phyloP scores from a whole-genome alignment of 1,140 invertebrate genomes.

The Drosophila carrolli region DNA sequence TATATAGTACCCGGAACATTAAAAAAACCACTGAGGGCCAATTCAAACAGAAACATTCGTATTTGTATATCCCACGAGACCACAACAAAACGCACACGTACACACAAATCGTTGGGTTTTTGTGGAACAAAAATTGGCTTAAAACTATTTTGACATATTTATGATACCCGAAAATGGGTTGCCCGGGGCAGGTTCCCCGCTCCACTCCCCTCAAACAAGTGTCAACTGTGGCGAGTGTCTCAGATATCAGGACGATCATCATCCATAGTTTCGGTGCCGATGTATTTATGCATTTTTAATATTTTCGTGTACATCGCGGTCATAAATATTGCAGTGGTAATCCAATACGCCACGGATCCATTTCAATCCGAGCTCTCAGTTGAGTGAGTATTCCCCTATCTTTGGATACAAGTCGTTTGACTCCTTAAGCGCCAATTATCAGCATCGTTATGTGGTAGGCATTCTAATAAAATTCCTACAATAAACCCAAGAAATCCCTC shows the following conservation, averaged over 20 bases:
- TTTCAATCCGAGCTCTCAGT: constrained; percentile 28
- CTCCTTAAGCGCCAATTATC: constrained; percentile 58
- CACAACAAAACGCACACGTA: constrained; percentile 19
- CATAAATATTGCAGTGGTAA: constrained; percentile 54
- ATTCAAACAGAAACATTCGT: constrained; percentile 35
- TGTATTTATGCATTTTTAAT: constrained; percentile 80
- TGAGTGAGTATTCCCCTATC: constrained; percentile 25
- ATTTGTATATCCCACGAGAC: constrained; percentile 71
- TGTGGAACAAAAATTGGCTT: constrained; percentile 38
- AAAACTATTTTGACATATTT: constrained; percentile 77
- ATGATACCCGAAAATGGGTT: constrained; percentile 58
- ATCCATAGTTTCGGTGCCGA: constrained; percentile 34
- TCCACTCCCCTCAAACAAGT: constrained; percentile 51
- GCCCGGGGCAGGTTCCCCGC: constrained; percentile 4
- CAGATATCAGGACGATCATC: constrained; percentile 58
- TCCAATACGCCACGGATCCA: constrained; percentile 34
- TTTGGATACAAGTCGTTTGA: constrained; percentile 35
- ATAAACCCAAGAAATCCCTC: constrained; percentile 26
- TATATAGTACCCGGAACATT: constrained; percentile 36
- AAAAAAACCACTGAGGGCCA: constrained; percentile 40
- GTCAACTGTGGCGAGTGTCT: constrained; percentile 53
- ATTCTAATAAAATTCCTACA: constrained; percentile 43
- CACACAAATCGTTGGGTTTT: constrained; percentile 4
- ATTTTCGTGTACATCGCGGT: constrained; percentile 44
- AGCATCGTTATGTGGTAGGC: constrained; percentile 75